Percentiles rank a stretch among this genome's conserved stretches.
phyloP scores from a whole-genome alignment of 2,888 invertebrate species.

The Anorthoa munda region DNA sequence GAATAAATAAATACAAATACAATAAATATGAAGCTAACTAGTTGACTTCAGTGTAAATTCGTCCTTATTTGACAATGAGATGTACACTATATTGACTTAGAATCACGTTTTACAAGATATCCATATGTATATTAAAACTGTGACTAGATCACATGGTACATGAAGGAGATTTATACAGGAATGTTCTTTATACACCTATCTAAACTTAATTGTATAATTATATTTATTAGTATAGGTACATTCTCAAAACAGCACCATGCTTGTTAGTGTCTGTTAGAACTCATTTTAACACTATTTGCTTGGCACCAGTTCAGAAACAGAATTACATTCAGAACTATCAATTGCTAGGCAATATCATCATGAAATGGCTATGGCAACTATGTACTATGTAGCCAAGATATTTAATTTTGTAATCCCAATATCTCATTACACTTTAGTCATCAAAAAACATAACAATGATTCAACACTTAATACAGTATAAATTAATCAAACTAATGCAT shows the following conservation, averaged over 20 bases:
- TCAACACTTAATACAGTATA: background rate
- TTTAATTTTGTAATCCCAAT: slow-evolving; percentile 1
- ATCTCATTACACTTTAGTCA: background rate
- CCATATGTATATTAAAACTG: background rate
- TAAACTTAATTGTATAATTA: background rate
- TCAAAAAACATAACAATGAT: background rate
- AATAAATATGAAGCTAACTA: too few relatives aligned
- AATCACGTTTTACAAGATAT: slow-evolving; percentile 12
- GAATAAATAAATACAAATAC: too few relatives aligned
- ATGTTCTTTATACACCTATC: background rate
- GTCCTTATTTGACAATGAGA: background rate
- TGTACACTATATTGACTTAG: background rate
- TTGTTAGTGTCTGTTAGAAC: slow-evolving; percentile 47
- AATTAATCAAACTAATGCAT: slow-evolving; percentile 4
- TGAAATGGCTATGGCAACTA: slow-evolving; percentile 1
- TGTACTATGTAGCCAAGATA: slow-evolving; percentile 6
- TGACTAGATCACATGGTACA: slow-evolving; percentile 10
- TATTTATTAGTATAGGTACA: slow-evolving; percentile 23
- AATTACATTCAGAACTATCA: slow-evolving; percentile 7
- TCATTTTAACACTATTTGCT: slow-evolving; percentile 32
- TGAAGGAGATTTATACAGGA: background rate
- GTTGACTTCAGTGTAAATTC: background rate
- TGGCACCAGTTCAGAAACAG: slow-evolving; percentile 34
- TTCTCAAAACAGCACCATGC: slow-evolving; percentile 54
- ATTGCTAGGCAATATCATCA: slow-evolving; percentile 20